Percentiles rank a stretch among this genome's conserved stretches.
Conservation (phyloP, 2,113 vertebrate genomes). For the Mohoua ochrocephala region DNA sequence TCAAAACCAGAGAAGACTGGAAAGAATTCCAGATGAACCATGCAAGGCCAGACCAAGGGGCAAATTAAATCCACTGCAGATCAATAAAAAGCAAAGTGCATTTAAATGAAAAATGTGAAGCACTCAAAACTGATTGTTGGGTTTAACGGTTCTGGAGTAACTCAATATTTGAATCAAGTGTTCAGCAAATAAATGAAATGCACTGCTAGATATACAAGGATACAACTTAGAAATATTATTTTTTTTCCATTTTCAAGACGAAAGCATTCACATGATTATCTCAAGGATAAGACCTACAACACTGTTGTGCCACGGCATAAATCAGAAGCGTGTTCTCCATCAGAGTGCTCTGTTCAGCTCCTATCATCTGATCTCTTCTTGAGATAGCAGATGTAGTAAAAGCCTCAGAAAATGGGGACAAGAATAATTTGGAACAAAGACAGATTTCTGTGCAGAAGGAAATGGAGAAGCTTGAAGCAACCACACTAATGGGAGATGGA, state of each 20-base stretch:
- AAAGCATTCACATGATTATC: constrained; percentile 17
- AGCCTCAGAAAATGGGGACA: constrained; percentile 18
- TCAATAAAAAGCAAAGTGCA: constrained; percentile 30
- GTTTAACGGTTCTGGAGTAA: constrained; percentile 2
- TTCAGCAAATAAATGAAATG: background rate
- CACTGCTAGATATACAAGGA: background rate
- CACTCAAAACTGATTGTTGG: background rate
- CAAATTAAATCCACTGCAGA: constrained; percentile 31
- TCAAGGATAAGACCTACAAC: background rate
- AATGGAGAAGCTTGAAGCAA: background rate
- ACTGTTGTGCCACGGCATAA: background rate
- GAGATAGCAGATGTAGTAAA: constrained; percentile 25
- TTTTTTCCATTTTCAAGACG: background rate
- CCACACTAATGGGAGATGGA: background rate
- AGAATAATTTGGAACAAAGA: constrained; percentile 20
- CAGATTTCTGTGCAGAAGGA: background rate
- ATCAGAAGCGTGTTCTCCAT: background rate
- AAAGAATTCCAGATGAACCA: constrained; percentile 9
- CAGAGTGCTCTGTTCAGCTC: constrained; percentile 12
- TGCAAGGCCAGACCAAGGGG: background rate
- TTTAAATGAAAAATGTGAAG: constrained; percentile 29
- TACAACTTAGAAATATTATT: background rate
- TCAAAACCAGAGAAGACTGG: background rate
- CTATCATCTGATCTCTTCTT: constrained; percentile 21
- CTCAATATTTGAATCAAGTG: background rate